Evolutionary conservation across 2,888 invertebrate genomes (phyloP).

Genomic region (Spodoptera picta): DNA sequence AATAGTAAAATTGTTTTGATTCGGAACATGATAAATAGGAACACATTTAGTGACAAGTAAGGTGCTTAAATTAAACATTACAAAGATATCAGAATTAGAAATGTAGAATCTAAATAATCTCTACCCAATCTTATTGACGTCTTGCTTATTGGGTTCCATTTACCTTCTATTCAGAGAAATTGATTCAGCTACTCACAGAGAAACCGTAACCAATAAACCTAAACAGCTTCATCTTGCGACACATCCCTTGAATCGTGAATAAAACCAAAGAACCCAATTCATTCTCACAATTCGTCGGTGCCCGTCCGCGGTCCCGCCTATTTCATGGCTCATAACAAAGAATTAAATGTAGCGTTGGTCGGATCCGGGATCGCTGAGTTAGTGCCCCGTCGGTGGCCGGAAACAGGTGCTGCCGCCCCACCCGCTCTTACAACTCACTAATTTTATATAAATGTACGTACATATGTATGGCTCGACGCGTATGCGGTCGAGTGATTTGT

Average conservation of each 20-base stretch:
- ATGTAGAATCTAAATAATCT: not conserved
- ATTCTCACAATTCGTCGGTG: slow-evolving; percentile 48
- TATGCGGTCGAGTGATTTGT: slow-evolving; percentile 56
- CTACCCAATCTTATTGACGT: slow-evolving; percentile 6
- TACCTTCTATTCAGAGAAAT: slow-evolving; percentile 29
- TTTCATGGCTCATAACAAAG: slow-evolving; percentile 65
- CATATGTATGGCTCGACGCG: slow-evolving; percentile 38
- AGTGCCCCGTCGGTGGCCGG: slow-evolving; percentile 78
- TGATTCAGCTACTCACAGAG: slow-evolving; percentile 39
- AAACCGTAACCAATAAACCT: slow-evolving; percentile 50
- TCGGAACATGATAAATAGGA: too few relatives aligned
- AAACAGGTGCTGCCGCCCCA: slow-evolving; percentile 75
- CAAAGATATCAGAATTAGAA: too few relatives aligned
- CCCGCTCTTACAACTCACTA: slow-evolving; percentile 78
- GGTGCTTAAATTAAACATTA: too few relatives aligned
- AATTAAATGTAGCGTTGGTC: slow-evolving; percentile 80
- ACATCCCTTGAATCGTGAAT: slow-evolving; percentile 45
- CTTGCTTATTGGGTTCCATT: too few relatives aligned
- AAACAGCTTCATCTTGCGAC: slow-evolving; percentile 48
- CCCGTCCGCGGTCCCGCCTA: slow-evolving; percentile 47
- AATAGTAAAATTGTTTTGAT: too few relatives aligned
- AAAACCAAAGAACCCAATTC: slow-evolving; percentile 51
- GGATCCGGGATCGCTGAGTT: slow-evolving; percentile 81
- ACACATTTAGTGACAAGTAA: too few relatives aligned
- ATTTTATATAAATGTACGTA: slow-evolving; percentile 72